Base-by-base conservation (phyloP, 2,797 vertebrate genomes). In the Ispidina lecontei region DNA sequence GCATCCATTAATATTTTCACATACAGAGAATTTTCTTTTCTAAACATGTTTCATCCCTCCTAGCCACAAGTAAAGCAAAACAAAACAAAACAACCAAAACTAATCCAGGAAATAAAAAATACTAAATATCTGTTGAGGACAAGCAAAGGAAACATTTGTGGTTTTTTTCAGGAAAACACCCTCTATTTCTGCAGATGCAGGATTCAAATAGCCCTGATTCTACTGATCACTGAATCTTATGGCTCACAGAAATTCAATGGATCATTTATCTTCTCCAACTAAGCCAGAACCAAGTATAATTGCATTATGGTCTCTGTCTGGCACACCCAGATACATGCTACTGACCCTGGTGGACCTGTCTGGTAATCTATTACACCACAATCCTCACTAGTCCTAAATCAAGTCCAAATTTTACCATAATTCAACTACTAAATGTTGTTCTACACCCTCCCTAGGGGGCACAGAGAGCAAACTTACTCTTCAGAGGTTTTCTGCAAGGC, bases 91-190 rank as follows among this genome's bases (percentile, higher is more conserved):
- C 44, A 46, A 19, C 14, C 23, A 47, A 14, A 51, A 47, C 10
- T 2, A 29, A 52, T 18, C 12, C 51, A 52, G 51, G 51, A 88
- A 92, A 84, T 37, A 5, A 81, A 95, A 93, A 84, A 37, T 33
- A 92, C 10, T 74, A 84, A 92, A 94, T 90, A 89, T 78, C 33
- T 75, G 9, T 69, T 71, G n/a, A 96, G 78, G 64, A 91, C 51
- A 83, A 75, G 25, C 23, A 68, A 86, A 65, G 41, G 65, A 96
- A 75, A 26, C 12, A 9, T 16, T 73, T 90, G 84, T 86, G 67
- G 10, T 84, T 94, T 92, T 91, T 74, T 13, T 63, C 82, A 93
- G 78, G 78, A 95, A 95, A 71, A 95, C 29, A 93, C 7, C 0
- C 1, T 44, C n/a, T 69, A 92, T 92, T 94, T 94, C 46, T 93